Evolutionary conservation across 2,888 invertebrate genomes (phyloP).

Genomic region (Dicycla oo): DNA sequence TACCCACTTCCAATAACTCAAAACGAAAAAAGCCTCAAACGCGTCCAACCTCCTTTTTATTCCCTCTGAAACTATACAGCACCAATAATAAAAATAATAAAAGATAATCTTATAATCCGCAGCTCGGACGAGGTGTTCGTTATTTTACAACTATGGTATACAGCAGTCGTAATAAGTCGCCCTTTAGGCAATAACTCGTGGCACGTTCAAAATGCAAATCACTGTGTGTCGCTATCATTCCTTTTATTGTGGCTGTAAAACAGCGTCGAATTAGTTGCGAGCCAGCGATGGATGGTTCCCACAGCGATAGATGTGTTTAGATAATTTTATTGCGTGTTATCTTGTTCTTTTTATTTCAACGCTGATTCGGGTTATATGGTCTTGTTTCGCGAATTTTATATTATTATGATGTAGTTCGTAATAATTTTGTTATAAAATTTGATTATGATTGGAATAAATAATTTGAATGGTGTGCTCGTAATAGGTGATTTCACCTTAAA

Average conservation of each 20-base stretch:
- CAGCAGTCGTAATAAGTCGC: constrained; percentile 57
- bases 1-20: constrained; percentile 56
- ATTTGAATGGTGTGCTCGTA: constrained; percentile 17
- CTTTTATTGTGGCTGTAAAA: constrained; percentile 76
- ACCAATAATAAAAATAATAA: constrained; percentile 57
- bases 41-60: constrained; percentile 53
- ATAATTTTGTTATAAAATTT: constrained; percentile 34
- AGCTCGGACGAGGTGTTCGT: constrained; percentile 45
- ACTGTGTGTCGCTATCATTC: constrained; percentile 75
- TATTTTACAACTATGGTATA: constrained; percentile 66
- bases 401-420: constrained; percentile 46
- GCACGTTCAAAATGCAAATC: constrained; percentile 68
- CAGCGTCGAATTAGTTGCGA: constrained; percentile 71
- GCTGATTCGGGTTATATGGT: constrained; percentile 36
- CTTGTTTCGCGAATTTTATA: constrained; percentile 56
- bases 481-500: constrained; percentile 22
- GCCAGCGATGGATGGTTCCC: constrained; percentile 67
- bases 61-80: constrained; percentile 59
- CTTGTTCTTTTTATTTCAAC: constrained; percentile 52
- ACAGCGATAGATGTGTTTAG: constrained; percentile 63
- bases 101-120: constrained; percentile 66
- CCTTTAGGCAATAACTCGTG: constrained; percentile 60
- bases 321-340: constrained; percentile 65
- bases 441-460: constrained; percentile 14
- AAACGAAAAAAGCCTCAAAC: constrained; percentile 42